Evolutionary conservation across 2,797 vertebrate genomes (phyloP).

Genomic region (Mus caroli): DNA sequence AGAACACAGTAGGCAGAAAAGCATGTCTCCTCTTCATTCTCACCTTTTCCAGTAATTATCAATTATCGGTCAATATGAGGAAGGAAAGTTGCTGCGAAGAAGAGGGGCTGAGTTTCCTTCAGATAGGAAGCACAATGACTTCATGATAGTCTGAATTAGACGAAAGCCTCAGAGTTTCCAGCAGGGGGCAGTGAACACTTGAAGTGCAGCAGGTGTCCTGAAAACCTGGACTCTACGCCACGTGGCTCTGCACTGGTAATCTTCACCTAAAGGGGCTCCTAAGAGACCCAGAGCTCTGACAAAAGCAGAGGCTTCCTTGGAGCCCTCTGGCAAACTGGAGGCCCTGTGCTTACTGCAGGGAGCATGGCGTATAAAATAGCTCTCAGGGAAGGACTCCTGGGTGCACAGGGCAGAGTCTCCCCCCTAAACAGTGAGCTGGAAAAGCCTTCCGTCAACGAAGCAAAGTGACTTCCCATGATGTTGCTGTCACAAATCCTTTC

Average conservation of each 20-base stretch:
- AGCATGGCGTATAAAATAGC: rapidly evolving
- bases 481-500: neutral
- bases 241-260: neutral
- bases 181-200: neutral
- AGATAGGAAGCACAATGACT: neutral
- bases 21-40: neutral
- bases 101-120: neutral
- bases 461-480: rapidly evolving
- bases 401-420: rapidly evolving
- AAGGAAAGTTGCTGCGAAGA: neutral
- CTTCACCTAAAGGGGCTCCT: neutral
- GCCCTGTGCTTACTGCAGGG: too few species aligned
- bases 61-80: neutral
- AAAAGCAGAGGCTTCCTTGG: neutral
- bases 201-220: neutral
- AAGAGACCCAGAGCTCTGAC: neutral
- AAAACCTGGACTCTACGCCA: neutral
- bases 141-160: neutral
- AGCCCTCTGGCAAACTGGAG: neutral
- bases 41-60: neutral
- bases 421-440: neutral
- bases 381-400: rapidly evolving
- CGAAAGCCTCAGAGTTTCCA: neutral
- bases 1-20: neutral
- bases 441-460: neutral